Percentiles rank a stretch among this genome's conserved stretches.
phyloP scores from a whole-genome alignment of 2,113 vertebrate species.

The Neogobius melanostomus region DNA sequence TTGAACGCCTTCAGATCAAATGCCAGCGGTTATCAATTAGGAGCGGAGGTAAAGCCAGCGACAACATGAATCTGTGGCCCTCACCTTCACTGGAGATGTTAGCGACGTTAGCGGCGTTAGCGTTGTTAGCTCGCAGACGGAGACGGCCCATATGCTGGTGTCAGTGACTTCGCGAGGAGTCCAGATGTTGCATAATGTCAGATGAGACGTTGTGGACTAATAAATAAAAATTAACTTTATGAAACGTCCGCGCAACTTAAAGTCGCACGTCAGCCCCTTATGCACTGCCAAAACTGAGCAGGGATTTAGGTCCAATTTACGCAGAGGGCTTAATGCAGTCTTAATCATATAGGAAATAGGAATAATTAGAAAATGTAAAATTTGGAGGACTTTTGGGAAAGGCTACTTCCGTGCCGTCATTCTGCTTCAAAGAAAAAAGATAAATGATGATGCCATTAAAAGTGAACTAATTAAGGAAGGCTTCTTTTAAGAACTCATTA shows the following conservation, averaged over 20 bases:
- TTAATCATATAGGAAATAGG: conserved; percentile 76
- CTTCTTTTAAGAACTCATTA: conserved; percentile 99
- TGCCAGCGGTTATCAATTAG: conserved; percentile 78
- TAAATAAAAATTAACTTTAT: conserved; percentile 26
- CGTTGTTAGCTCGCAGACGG: conserved; percentile 5
- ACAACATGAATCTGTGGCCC: conserved; percentile 58
- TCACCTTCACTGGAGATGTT: conserved; percentile 49
- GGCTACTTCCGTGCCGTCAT: conserved; percentile 83
- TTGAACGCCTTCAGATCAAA: conserved; percentile 79
- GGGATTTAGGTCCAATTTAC: conserved; percentile 61
- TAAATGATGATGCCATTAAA: conserved; percentile 99
- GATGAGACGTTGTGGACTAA: conserved; percentile 15
- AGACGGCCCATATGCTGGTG: conserved; percentile 43
- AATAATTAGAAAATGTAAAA: conserved; percentile 76
- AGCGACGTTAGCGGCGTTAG: conserved; percentile 12
- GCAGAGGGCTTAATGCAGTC: conserved; percentile 70
- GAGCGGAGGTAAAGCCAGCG: conserved; percentile 61
- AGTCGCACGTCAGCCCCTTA: too few relatives aligned
- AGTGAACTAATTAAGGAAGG: conserved; percentile 99
- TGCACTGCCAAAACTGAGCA: conserved; percentile 43
- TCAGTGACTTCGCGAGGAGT: conserved; percentile 23
- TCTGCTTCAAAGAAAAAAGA: conserved; percentile 99
- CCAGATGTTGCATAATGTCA: conserved; percentile 58
- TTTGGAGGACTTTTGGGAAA: conserved; percentile 75
- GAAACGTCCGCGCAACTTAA: neutral